phyloP scores from a whole-genome alignment of 2,113 vertebrate species.

The Thalassoma bifasciatum region DNA sequence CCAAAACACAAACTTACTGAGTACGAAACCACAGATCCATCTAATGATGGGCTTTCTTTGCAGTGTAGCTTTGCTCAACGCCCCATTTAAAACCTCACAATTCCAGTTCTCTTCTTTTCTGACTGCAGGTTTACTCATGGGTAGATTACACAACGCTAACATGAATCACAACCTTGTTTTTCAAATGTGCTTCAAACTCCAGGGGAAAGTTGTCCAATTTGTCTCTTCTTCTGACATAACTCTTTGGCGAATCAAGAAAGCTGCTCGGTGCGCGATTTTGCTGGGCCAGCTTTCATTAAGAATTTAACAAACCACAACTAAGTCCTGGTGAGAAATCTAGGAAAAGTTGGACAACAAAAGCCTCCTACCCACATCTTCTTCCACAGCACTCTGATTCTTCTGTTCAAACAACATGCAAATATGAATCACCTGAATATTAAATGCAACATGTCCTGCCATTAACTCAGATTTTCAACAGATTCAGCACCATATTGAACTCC shows the following conservation, averaged over 20 bases:
- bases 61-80: conserved; percentile 5
- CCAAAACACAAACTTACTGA: conserved; percentile 16
- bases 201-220: conserved; percentile 49
- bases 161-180: conserved; percentile 13
- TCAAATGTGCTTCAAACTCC: conserved; percentile 16
- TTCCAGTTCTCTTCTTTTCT: conserved; percentile 18
- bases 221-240: conserved; percentile 39
- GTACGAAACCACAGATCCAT: conserved; percentile 8
- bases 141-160: conserved; percentile 24
- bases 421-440: conserved; percentile 33
- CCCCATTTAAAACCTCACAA: conserved; percentile 24
- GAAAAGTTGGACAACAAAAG: conserved; percentile 46
- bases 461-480: conserved; percentile 12
- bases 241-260: conserved; percentile 1
- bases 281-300: conserved; percentile 62
- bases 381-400: background rate
- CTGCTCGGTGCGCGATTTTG: conserved; percentile 14
- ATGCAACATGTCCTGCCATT: conserved; percentile 42
- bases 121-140: conserved; percentile 12
- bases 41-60: conserved; percentile 28
- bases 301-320: conserved; percentile 40
- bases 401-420: conserved; percentile 27
- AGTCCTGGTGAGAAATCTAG: conserved; percentile 54
- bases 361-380: background rate
- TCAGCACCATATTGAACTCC: background rate